Evolutionary conservation across 1,140 invertebrate genomes (phyloP), one percentile per base, ranked within the genome.

Genomic region (Ostrea edulis): DNA sequence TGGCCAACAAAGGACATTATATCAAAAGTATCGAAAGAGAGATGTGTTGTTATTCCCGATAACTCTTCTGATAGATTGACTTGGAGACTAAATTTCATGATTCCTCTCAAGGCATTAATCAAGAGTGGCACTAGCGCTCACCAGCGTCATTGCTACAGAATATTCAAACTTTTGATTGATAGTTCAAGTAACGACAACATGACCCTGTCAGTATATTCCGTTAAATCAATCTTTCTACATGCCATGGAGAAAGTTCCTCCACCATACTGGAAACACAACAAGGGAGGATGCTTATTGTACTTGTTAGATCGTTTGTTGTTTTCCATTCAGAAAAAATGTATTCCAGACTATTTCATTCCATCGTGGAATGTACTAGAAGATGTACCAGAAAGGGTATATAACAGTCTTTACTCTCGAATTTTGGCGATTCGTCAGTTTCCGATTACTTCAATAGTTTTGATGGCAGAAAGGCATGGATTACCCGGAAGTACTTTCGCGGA

Each of bases 71-170:
- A 77, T 77, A 0, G 11, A 12, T 35, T 77, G 12, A 29, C 68
- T 29, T 77, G 68, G 68, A 77, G 68, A 25, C 25, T 77, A 0
- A 77, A 77, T 77, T 77, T 77, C 17, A 77, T 77, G 68, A 22
- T 77, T 5, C 68, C 68, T 11, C 25, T 77, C 25, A 22, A 25
- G 17, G 68, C 9, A 29, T 77, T 77, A 25, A 35, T 77, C 12
- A 77, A 35, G 9, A 12, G 25, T 29, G 68, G 68, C 11, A 77
- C 68, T 4, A 35, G 3, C 25, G 2, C 25, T 14, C 25, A 77
- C 4, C 68, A 77, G 9, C 68, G 68, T 9, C 68, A 77, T 12
- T 77, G 68, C 12, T 77, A 77, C 68, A 77, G 3, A 35, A 14
- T 77, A 0, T 77, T 77, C 25, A 77, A 77, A 77, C 14, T 77